Evolutionary conservation across 2,113 vertebrate genomes (phyloP).

Genomic region (Baryphthengus martii): DNA sequence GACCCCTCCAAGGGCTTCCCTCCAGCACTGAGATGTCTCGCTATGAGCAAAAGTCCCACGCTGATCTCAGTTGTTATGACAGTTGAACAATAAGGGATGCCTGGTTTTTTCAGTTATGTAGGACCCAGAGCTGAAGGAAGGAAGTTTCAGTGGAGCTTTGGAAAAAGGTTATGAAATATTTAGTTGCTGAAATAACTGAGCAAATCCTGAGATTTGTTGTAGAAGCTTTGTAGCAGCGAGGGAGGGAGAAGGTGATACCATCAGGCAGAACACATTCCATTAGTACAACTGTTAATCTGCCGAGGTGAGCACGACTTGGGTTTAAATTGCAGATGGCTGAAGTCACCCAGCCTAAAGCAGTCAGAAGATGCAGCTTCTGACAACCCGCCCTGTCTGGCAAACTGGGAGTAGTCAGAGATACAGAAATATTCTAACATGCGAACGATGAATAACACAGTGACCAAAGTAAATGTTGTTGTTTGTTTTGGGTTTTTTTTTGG

Average conservation of each 20-base stretch:
- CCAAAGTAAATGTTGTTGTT: background rate
- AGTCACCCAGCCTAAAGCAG: background rate
- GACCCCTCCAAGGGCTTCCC: background rate
- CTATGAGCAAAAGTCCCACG: background rate
- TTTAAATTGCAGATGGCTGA: background rate
- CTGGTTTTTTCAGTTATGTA: background rate
- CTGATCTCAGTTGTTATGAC: background rate
- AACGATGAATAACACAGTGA: background rate
- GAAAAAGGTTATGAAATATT: constrained; percentile 9
- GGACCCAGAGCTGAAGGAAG: background rate
- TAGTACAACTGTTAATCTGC: background rate
- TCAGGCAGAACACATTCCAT: rapidly evolving
- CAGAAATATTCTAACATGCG: background rate
- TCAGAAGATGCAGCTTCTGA: background rate
- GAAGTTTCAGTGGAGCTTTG: constrained; percentile 1
- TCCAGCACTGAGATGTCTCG: background rate
- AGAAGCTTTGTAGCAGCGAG: background rate
- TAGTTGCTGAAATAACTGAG: background rate
- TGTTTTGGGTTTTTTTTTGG: background rate
- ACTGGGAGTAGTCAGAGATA: constrained; percentile 16
- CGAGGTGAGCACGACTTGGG: background rate
- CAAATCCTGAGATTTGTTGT: background rate
- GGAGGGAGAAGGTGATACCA: background rate
- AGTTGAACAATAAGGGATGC: background rate
- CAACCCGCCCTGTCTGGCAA: background rate